Evolutionary conservation across 2,113 vertebrate genomes (phyloP), one percentile per base, ranked within the genome.

Genomic region (Uropsilus gracilis): DNA sequence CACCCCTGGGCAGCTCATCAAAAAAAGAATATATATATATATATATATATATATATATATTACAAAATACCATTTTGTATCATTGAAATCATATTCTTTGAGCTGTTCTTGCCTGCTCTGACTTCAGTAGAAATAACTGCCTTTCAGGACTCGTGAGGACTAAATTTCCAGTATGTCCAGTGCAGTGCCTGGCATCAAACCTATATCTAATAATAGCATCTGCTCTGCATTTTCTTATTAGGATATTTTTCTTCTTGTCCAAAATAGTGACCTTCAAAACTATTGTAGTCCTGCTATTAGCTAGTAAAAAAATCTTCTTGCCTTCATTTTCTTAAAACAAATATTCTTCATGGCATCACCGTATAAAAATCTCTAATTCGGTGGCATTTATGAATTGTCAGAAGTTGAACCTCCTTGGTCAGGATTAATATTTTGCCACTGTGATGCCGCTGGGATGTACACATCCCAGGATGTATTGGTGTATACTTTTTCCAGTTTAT

Each of bases 251-350:
- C 71, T 20, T 42, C 48, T 90, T 90, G 34, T 13, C 55, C 72
- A 75, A 14, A 5, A 32, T 57, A 12, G 10, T 63, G 44, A 17
- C 24, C 44, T 46, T 82, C 30, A 57, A 66, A 77, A 76, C 5
- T 82, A 42, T 75, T 77, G 64, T 81, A 86, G 50, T 91, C 17
- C 42, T 48, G 50, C 32, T 48, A 32, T 22, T 50, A 90, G 30
- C 57, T 82, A 66, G 57, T 61, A 89, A 83, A 81, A 83, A 81
- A 75, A 88, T 55, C 44, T 86, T 73, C 55, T 22, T 92, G 94
- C 76, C 59, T 50, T 37, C 64, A n/a, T 95, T 81, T 64, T 92
- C 80, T 71, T 64, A 82, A 95, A 96, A 61, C 63, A 91, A 94
- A 3, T 17, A 48, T 92, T 85, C 44, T 81, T 91, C 64, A 91